These are phyloP conservation scores for Apogon hyalosoma DNA, from an alignment of 2,797 vertebrate species.

Conservation along the genomic window DNA sequence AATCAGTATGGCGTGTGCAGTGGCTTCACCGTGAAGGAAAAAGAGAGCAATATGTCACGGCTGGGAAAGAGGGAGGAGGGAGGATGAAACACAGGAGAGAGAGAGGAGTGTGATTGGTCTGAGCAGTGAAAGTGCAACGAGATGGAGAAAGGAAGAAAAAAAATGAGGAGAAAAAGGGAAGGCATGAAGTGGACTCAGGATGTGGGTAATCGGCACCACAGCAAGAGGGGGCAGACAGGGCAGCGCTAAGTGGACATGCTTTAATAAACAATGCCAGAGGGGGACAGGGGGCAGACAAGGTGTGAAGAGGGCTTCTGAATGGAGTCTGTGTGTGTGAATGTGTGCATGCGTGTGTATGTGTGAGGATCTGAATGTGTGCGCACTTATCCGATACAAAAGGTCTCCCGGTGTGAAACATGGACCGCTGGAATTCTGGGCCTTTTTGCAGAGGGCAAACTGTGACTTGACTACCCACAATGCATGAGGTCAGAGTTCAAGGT, in stretches of 20 bases:
- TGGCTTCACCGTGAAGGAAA: constrained; percentile 18
- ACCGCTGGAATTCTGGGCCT: constrained; percentile 66
- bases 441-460: constrained; percentile 55
- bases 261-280: constrained; percentile 78
- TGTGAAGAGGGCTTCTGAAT: constrained; percentile 71
- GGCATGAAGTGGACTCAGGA: constrained; percentile 71
- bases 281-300: constrained; percentile 69
- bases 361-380: constrained; percentile 27
- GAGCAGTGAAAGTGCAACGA: constrained; percentile 53
- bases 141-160: constrained; percentile 21
- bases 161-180: constrained; percentile 42
- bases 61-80: constrained; percentile 26
- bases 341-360: constrained; percentile 32
- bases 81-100: constrained; percentile 17
- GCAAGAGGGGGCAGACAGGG: constrained; percentile 68
- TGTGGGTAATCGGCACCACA: constrained; percentile 76
- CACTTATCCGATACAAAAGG: constrained; percentile 55
- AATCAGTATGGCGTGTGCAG: constrained; percentile 30
- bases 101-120: constrained; percentile 32
- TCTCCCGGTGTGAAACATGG: constrained; percentile 69
- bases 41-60: constrained; percentile 52
- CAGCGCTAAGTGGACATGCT: constrained; percentile 78
- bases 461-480: constrained; percentile 68
- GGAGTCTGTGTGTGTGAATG: constrained; percentile 35
- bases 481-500: constrained; percentile 68